Conservation (phyloP, 2,797 vertebrate species). For the Rhinogobio ventralis region DNA sequence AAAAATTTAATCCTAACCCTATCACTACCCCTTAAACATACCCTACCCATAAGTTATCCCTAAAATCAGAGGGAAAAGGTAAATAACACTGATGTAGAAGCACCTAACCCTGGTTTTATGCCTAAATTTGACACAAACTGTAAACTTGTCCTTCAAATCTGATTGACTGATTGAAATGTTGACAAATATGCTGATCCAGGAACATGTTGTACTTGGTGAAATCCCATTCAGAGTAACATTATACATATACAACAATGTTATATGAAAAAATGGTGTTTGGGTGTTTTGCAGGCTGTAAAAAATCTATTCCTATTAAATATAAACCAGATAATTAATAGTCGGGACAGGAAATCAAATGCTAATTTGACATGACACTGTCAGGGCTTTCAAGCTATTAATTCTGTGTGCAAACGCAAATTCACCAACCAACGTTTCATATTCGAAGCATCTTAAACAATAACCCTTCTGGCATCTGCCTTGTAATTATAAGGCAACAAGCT, state of each 20-base stretch:
- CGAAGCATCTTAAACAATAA: background rate
- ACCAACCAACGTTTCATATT: background rate
- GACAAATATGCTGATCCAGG: background rate
- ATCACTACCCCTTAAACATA: too few species aligned
- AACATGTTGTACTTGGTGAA: background rate
- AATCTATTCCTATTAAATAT: background rate
- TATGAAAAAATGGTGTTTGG: background rate
- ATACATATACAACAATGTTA: too few species aligned
- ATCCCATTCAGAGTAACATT: background rate
- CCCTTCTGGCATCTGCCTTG: background rate
- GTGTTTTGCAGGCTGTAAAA: background rate
- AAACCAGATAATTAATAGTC: constrained; percentile 10
- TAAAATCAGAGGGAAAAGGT: too few species aligned
- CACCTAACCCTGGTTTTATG: too few species aligned
- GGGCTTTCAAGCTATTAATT: constrained; percentile 21
- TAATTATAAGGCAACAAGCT: constrained; percentile 32
- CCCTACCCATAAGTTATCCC: too few species aligned
- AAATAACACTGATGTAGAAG: too few species aligned
- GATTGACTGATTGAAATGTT: background rate
- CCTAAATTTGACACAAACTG: background rate
- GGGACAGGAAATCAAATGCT: constrained; percentile 7
- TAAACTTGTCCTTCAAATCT: background rate
- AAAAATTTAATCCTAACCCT: too few species aligned
- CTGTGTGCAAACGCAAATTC: background rate
- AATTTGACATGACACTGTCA: constrained; percentile 21